Percentiles rank a stretch among this genome's conserved stretches.
phyloP scores from a whole-genome alignment of 2,888 invertebrate species.

The Nomada fabriciana region DNA sequence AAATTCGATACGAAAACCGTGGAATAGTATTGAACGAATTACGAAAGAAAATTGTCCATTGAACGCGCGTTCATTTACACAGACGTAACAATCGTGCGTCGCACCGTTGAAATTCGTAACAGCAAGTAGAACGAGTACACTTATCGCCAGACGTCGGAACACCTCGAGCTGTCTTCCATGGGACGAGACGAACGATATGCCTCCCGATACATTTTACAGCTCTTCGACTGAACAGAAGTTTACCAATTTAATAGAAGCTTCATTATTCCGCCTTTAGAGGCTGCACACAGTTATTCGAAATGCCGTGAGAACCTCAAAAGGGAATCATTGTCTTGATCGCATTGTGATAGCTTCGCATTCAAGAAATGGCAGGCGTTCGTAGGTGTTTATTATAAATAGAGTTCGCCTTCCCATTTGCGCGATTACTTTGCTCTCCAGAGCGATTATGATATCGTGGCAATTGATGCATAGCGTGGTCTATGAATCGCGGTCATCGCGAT shows the following conservation, averaged over 20 bases:
- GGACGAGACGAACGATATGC: not conserved
- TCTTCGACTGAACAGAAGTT: constrained; percentile 4
- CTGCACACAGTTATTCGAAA: not conserved
- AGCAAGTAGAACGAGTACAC: constrained; percentile 52
- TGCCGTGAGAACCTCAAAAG: not conserved
- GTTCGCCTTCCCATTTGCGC: too few species aligned
- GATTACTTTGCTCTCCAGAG: too few species aligned
- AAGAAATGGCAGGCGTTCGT: too few species aligned
- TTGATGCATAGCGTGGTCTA: too few species aligned
- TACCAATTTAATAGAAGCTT: constrained; percentile 2
- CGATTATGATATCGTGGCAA: too few species aligned
- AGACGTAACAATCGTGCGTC: constrained; percentile 5
- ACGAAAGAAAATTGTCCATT: too few species aligned
- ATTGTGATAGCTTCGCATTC: not conserved
- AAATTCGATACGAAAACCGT: too few species aligned
- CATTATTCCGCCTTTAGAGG: not conserved
- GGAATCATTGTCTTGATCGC: not conserved
- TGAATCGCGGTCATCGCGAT: too few species aligned
- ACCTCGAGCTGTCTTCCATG: not conserved
- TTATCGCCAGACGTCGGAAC: constrained; percentile 47
- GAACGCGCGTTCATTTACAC: not conserved
- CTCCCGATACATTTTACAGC: constrained; percentile 1
- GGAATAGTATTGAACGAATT: too few species aligned
- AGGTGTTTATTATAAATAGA: too few species aligned
- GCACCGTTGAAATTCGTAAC: constrained; percentile 10